Base-by-base conservation (phyloP, 2,113 vertebrate genomes). In the Gnathonemus longibarbis region DNA sequence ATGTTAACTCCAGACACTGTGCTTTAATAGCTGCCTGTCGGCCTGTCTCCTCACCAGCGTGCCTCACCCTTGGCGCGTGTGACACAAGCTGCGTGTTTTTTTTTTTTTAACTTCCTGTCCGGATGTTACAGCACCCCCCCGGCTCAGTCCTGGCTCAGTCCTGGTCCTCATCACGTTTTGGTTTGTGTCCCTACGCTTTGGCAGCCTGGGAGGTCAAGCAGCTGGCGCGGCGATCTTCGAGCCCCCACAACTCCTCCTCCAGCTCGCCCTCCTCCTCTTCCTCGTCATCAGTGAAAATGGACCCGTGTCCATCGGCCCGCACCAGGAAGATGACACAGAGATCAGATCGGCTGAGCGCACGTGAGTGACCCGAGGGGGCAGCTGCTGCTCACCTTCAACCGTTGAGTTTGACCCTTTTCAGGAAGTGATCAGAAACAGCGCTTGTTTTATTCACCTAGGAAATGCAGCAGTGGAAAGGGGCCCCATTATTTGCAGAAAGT, bases 261-360 rank as follows among this genome's bases (percentile, higher is more conserved):
- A 94, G 95, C 91, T 96, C 94, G 5, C 96, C 95, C 91, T 94
- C 94, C 2, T 95, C 94, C 48, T 93, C 93, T 42, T 96, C 95
- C n/a, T 96, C 95, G 45, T 92, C 95, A 58, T 95, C 96, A 10
- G 89, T 95, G 86, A 96, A 96, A 95, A 93, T 96, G n/a, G 97
- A 98, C 10, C 94, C 91, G 48, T 96, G 97, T 91, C 94, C 97
- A 93, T 93, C 96, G 4, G 94, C 94, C 2, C 90, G 97, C 91
- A 94, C 95, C 3, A 97, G 98, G 93, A 99, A 98, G 89, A 95
- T 97, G 0, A 95, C 98, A 90, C 98, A 97, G 92, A 96, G 97
- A 42, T 95, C 98, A 2, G 95, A 97, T 92, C 95, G 98, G 85
- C 97, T 99, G 3, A 97, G 95, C 31, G 96, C 97, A 96, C 95